A percentile compares a stretch with the other conserved stretches of the same genome.
Evolutionary conservation across 2,797 vertebrate genomes (phyloP).

Genomic region (Pteropus rufus): DNA sequence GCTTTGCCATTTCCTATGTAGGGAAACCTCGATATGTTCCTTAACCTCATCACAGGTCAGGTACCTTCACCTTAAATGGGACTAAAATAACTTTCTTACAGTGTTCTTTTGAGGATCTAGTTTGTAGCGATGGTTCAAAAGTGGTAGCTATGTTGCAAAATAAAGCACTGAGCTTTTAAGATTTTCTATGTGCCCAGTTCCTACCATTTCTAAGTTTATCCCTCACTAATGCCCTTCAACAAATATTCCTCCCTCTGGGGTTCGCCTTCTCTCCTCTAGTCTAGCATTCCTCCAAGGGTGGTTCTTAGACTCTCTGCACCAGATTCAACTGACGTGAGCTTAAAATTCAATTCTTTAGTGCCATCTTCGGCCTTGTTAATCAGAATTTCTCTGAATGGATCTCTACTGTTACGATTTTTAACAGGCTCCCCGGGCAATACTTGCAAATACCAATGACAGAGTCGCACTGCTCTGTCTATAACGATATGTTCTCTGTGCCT

Average conservation of each 20-base stretch:
- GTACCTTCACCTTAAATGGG: background rate
- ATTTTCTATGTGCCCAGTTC: background rate
- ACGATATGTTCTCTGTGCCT: background rate
- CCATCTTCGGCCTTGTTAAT: background rate
- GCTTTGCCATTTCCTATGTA: background rate
- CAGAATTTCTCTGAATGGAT: background rate
- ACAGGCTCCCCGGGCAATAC: background rate
- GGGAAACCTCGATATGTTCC: background rate
- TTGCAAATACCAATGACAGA: rapidly evolving
- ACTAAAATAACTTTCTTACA: background rate
- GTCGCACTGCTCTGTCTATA: background rate
- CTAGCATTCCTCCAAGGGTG: background rate
- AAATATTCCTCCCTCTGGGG: background rate
- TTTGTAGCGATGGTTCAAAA: background rate
- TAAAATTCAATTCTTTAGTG: background rate
- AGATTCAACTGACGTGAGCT: background rate
- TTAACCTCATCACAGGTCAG: background rate
- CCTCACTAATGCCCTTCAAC: background rate
- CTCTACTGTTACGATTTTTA: background rate
- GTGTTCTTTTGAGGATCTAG: background rate
- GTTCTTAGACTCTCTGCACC: background rate
- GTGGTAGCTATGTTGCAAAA: background rate
- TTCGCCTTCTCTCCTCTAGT: background rate
- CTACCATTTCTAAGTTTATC: background rate
- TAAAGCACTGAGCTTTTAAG: background rate